Percentiles rank a stretch among this genome's conserved stretches.
phyloP scores from a whole-genome alignment of 2,113 vertebrate species.

The Heptranchias perlo region DNA sequence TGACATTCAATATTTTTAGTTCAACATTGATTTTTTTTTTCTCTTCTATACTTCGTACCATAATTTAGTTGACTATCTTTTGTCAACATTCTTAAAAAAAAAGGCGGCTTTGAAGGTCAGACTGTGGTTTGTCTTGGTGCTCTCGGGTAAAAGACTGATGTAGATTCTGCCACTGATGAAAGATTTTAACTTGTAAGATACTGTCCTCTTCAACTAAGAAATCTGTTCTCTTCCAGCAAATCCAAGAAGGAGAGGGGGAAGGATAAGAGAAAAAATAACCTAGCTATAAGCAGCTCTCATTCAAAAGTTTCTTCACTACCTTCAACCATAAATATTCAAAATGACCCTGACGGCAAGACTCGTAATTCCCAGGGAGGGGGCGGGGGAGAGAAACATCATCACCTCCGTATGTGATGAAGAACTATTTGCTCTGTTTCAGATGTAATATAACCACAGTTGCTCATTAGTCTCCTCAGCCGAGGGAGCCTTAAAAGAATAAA shows the following conservation, averaged over 20 bases:
- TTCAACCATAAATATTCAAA: neutral
- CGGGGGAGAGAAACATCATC: neutral
- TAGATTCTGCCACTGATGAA: neutral
- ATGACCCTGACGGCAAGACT: neutral
- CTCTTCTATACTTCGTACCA: neutral
- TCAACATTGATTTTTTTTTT: neutral
- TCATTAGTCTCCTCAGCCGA: neutral
- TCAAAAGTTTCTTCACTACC: neutral
- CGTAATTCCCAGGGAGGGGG: neutral
- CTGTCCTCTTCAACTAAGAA: neutral
- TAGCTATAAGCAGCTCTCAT: neutral
- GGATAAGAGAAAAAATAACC: neutral
- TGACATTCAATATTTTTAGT: neutral
- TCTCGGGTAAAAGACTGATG: neutral
- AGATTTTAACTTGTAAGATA: neutral
- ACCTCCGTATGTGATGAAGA: neutral
- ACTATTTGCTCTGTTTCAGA: neutral
- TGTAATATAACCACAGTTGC: neutral
- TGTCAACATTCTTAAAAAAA: neutral
- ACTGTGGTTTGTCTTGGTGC: neutral
- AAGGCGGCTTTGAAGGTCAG: neutral
- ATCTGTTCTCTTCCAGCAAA: neutral
- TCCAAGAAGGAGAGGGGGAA: neutral
- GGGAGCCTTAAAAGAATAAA: neutral
- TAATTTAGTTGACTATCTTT: neutral